These are phyloP conservation scores for Helicoverpa armigera DNA, from an alignment of 1,140 invertebrate species.

Conservation along the genomic window DNA sequence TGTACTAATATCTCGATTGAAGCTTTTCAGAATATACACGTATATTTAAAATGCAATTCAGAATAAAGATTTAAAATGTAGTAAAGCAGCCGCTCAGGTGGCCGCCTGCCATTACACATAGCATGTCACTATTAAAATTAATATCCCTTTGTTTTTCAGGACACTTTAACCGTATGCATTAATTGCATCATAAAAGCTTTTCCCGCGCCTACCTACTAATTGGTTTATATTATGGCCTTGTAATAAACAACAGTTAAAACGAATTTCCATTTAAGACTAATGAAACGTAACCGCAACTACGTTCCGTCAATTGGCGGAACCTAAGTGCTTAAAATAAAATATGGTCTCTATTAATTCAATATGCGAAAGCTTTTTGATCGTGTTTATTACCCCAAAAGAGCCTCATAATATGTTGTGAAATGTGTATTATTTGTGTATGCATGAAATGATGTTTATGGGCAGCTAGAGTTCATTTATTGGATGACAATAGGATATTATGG, in stretches of 20 bases:
- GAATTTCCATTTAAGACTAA: conserved; percentile 46
- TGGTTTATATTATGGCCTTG: conserved; percentile 65
- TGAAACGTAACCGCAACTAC: conserved; percentile 35
- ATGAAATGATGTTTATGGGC: conserved; percentile 47
- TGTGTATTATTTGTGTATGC: conserved; percentile 31
- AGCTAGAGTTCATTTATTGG: conserved; percentile 63
- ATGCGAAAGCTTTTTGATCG: conserved; percentile 22
- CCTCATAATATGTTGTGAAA: conserved; percentile 12
- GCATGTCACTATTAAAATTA: conserved; percentile 74
- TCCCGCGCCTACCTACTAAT: conserved; percentile 65
- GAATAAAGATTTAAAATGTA: conserved; percentile 47
- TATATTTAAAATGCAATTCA: conserved; percentile 32
- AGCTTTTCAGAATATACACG: background rate
- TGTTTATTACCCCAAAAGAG: conserved; percentile 22
- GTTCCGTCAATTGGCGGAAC: conserved; percentile 7
- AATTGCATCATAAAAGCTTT: conserved; percentile 72
- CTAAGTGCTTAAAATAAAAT: conserved; percentile 36
- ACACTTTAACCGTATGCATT: conserved; percentile 69
- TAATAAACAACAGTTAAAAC: conserved; percentile 56
- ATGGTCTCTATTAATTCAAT: conserved; percentile 30
- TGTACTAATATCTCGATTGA: conserved; percentile 38
- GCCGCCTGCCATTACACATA: conserved; percentile 64
- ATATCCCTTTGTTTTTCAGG: conserved; percentile 75
- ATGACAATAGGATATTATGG: conserved; percentile 74
- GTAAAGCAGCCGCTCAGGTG: conserved; percentile 57